Evolutionary conservation across 1,140 invertebrate species (phyloP).

Genomic region (Brachionus asplanchnoidis): DNA sequence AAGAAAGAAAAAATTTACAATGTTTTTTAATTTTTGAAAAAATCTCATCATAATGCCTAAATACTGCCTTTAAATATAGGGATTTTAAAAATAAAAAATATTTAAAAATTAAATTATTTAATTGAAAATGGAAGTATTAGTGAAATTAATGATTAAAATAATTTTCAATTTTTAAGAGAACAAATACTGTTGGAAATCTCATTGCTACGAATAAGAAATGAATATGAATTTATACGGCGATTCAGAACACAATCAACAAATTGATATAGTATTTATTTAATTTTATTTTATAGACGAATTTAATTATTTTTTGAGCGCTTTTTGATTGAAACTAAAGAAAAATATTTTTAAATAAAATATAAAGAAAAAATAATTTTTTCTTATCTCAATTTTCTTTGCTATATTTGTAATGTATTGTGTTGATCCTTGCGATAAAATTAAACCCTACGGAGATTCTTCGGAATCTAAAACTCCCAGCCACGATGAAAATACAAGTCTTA

Average conservation of each 20-base stretch:
- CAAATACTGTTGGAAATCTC: slow-evolving; percentile 32
- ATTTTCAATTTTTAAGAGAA: not conserved
- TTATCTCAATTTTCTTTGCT: not conserved
- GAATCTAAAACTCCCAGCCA: not conserved
- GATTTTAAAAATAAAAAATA: no score
- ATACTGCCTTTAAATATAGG: no score
- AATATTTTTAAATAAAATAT: not conserved
- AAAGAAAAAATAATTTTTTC: not conserved
- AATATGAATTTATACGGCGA: slow-evolving; percentile 29
- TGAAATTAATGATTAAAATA: no score
- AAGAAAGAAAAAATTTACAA: no score
- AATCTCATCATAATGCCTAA: no score
- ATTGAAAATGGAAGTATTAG: no score
- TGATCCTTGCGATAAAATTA: not conserved
- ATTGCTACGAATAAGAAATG: not conserved
- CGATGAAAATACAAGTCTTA: not conserved
- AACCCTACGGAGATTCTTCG: not conserved
- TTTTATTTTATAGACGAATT: slow-evolving; percentile 10
- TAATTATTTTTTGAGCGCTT: not conserved
- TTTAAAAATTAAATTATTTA: no score
- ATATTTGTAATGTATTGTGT: not conserved
- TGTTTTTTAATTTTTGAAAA: no score
- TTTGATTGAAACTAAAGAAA: slow-evolving; percentile 22
- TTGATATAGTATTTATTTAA: slow-evolving; percentile 8
- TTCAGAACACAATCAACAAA: slow-evolving; percentile 14